Percentiles rank a stretch among this genome's conserved stretches.
Evolutionary conservation across 2,888 invertebrate species (phyloP).

Genomic region (Junonia oenone): DNA sequence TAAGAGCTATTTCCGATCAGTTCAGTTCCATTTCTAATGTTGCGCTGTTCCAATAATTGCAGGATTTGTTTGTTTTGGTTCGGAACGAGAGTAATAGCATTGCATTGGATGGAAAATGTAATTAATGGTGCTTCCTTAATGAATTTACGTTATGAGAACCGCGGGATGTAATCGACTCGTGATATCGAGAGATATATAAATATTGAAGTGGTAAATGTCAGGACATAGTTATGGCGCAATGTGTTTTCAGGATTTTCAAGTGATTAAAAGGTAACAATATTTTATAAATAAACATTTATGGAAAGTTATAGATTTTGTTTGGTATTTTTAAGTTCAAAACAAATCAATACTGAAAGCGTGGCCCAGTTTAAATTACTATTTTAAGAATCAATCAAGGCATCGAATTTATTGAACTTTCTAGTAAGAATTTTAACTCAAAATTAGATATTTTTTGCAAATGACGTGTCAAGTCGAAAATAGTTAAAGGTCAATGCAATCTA

Average conservation of each 20-base stretch:
- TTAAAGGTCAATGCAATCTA: no score
- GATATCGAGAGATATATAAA: conserved; percentile 12
- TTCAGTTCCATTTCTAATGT: conserved; percentile 25
- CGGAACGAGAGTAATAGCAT: conserved; percentile 66
- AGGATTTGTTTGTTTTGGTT: conserved; percentile 75
- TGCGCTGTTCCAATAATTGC: conserved; percentile 64
- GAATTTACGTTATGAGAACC: conserved; percentile 69
- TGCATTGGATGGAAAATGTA: conserved; percentile 60
- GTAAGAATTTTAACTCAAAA: neutral
- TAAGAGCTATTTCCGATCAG: conserved; percentile 31
- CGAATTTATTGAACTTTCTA: neutral
- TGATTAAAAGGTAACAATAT: no score
- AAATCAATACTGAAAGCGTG: no score
- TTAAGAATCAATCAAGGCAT: neutral
- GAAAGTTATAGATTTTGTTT: no score
- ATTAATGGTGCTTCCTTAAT: conserved; percentile 71
- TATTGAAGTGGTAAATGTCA: neutral
- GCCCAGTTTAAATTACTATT: no score
- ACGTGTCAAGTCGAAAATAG: neutral
- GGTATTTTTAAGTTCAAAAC: no score
- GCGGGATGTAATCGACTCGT: conserved; percentile 35
- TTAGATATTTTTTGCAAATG: neutral
- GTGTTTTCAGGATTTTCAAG: neutral
- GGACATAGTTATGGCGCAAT: neutral
- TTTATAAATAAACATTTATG: neutral